Evolutionary conservation across 2,797 vertebrate species (phyloP).

Genomic region (Tragopan temminckii): DNA sequence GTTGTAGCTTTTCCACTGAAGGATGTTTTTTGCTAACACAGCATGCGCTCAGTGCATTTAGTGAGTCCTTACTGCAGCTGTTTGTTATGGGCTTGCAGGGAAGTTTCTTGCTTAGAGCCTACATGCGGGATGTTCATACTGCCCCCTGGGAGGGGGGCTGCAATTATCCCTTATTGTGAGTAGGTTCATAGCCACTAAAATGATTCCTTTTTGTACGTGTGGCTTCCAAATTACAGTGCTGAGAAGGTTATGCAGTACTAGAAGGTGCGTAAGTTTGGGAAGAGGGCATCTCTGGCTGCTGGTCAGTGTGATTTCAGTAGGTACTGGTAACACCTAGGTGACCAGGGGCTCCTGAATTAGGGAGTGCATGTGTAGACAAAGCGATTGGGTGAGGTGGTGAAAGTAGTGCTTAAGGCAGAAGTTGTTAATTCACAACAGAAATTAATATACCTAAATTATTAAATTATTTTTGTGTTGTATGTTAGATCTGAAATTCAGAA

Average conservation of each 20-base stretch:
- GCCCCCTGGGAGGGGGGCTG: background rate
- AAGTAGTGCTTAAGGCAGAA: background rate
- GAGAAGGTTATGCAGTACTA: background rate
- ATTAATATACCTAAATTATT: background rate
- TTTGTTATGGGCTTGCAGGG: fast-evolving
- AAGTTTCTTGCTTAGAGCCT: background rate
- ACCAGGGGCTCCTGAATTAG: background rate
- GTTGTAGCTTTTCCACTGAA: background rate
- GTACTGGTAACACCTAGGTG: background rate
- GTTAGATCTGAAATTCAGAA: background rate
- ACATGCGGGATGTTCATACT: background rate
- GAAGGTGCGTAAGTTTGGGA: background rate
- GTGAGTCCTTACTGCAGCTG: background rate
- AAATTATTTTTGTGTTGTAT: background rate
- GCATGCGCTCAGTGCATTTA: fast-evolving
- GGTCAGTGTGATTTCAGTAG: background rate
- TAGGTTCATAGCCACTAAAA: fast-evolving
- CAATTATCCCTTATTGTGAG: background rate
- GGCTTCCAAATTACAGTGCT: background rate
- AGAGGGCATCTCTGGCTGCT: background rate
- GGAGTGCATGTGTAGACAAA: fast-evolving
- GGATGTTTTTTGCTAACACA: background rate
- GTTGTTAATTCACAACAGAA: background rate
- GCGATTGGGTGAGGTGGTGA: background rate
- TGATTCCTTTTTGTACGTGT: fast-evolving